These are phyloP conservation scores for Mungos mungo DNA, from an alignment of 2,113 vertebrate genomes.

Conservation along the genomic window DNA sequence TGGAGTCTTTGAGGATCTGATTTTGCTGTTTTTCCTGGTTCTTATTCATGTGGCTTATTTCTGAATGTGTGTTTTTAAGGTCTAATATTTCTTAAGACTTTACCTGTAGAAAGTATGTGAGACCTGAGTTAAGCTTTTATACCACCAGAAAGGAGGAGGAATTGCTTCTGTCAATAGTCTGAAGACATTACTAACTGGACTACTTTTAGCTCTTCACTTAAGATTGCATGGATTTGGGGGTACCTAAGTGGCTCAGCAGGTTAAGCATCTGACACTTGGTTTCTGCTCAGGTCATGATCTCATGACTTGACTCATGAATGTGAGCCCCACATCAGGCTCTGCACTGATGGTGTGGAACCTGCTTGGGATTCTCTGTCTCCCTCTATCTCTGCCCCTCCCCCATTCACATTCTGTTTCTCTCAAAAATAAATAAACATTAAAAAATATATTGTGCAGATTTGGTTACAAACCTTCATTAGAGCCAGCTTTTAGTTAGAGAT, in stretches of 20 bases:
- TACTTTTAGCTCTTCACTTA: neutral
- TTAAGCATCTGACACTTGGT: no score
- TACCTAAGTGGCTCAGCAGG: no score
- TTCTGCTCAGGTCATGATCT: no score
- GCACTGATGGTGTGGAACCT: no score
- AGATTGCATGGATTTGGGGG: neutral
- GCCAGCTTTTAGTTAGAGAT: neutral
- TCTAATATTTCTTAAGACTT: constrained; percentile 3
- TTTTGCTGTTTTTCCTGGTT: neutral
- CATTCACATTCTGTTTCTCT: no score
- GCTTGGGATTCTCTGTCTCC: no score
- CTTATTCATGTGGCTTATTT: constrained; percentile 6
- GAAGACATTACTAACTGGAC: neutral
- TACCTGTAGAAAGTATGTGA: neutral
- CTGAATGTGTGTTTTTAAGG: neutral
- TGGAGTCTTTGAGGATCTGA: neutral
- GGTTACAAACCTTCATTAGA: neutral
- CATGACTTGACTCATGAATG: no score
- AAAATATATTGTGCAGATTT: neutral
- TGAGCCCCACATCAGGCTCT: no score
- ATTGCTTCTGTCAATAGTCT: neutral
- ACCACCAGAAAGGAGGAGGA: neutral
- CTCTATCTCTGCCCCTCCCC: no score
- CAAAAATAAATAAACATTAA: no score
- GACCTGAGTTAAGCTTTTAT: neutral